Percentiles rank a stretch among this genome's conserved stretches.
phyloP scores from a whole-genome alignment of 2,888 invertebrate genomes.

The Encarsia formosa region DNA sequence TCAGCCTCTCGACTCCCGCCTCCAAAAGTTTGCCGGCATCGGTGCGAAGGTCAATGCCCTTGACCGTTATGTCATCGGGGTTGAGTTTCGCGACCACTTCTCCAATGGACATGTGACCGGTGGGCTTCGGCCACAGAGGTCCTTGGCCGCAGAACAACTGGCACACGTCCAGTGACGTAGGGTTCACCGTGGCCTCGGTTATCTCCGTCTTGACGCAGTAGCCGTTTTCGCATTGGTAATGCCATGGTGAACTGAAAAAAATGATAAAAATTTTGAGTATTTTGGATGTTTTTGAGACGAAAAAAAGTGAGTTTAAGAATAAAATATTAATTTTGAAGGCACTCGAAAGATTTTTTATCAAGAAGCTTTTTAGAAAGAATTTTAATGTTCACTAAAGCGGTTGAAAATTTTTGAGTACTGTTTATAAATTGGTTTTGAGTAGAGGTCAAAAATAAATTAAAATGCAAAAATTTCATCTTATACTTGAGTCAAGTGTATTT shows the following conservation, averaged over 20 bases:
- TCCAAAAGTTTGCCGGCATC: slow-evolving; percentile 39
- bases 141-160: slow-evolving; percentile 63
- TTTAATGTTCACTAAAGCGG: no score
- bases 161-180: slow-evolving; percentile 56
- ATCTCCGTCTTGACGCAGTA: slow-evolving; percentile 40
- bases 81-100: slow-evolving; percentile 55
- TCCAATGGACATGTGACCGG: slow-evolving; percentile 57
- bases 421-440: no score
- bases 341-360: background rate
- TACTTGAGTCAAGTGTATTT: no score
- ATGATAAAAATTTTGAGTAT: background rate
- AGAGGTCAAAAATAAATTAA: no score
- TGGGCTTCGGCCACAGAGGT: slow-evolving; percentile 64
- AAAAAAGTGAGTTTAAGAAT: background rate
- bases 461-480: no score
- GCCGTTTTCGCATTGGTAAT: slow-evolving; percentile 44
- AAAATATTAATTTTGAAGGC: background rate
- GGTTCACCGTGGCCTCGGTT: slow-evolving; percentile 32
- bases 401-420: no score
- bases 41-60: slow-evolving; percentile 42
- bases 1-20: slow-evolving; percentile 35
- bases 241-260: slow-evolving; percentile 42
- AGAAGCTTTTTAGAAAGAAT: no score
- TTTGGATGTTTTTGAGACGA: background rate
- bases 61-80: slow-evolving; percentile 55